These are phyloP conservation scores for Rhinatrema bivittatum DNA, from an alignment of 2,797 vertebrate species.

Conservation along the genomic window DNA sequence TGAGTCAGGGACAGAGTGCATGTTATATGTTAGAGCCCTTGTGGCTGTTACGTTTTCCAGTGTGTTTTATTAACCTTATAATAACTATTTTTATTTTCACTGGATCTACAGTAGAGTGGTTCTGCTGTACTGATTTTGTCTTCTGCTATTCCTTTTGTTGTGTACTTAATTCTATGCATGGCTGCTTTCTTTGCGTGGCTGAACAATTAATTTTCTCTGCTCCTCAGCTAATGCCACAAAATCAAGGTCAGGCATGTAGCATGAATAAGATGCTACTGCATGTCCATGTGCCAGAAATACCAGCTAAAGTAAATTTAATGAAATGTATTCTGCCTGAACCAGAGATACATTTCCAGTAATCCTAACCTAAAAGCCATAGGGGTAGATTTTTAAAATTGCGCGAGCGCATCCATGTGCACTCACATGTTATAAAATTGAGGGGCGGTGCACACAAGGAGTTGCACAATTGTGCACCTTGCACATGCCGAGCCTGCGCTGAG, in stretches of 20 bases:
- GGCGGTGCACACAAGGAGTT: no score
- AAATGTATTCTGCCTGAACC: no score
- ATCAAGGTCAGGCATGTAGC: constrained; percentile 1
- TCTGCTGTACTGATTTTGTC: neutral
- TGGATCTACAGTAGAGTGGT: neutral
- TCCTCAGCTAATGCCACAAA: constrained; percentile 15
- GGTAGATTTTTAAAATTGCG: no score
- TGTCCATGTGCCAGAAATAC: no score
- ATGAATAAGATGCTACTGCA: neutral
- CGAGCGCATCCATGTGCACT: no score
- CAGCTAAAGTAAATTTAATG: no score
- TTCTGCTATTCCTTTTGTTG: constrained; percentile 4
- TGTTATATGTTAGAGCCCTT: constrained; percentile 7
- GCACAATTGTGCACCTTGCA: no score
- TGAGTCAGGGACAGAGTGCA: constrained; percentile 15
- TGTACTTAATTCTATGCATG: constrained; percentile 11
- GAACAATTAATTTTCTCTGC: constrained; percentile 28
- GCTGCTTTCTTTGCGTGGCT: constrained; percentile 15
- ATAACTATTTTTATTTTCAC: neutral
- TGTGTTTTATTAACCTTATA: constrained; percentile 3
- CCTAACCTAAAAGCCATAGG: no score
- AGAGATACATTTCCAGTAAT: no score
- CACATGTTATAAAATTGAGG: no score
- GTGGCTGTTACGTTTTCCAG: neutral
- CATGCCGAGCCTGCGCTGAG: no score